A percentile compares a stretch with the other conserved stretches of the same genome.
Conservation (phyloP, 2,888 invertebrate genomes). For the Tubiluchus corallicola region DNA sequence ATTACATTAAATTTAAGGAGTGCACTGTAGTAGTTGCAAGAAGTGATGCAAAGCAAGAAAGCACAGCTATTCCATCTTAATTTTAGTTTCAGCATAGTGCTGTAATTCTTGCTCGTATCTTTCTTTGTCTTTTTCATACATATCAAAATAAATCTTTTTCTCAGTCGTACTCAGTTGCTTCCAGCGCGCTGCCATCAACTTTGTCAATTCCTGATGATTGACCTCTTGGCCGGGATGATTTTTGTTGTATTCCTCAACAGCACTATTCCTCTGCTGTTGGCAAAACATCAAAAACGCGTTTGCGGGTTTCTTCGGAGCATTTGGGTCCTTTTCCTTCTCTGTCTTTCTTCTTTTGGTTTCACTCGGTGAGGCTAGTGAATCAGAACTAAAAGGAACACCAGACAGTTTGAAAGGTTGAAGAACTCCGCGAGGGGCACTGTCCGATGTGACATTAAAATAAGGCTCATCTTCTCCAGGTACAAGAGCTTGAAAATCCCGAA, state of each 20-base stretch:
- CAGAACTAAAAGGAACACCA: too few relatives aligned
- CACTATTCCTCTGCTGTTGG: constrained; percentile 18
- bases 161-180: constrained; percentile 20
- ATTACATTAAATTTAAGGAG: too few relatives aligned
- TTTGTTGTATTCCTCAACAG: constrained; percentile 22
- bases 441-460: too few relatives aligned
- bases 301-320: constrained; percentile 21
- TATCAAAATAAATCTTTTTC: constrained; percentile 18
- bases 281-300: constrained; percentile 24
- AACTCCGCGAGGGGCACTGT: too few relatives aligned
- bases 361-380: constrained; percentile 1
- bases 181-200: constrained; percentile 21
- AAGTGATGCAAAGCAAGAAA: too few relatives aligned
- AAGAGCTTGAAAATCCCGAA: too few relatives aligned
- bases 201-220: constrained; percentile 21
- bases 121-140: background rate
- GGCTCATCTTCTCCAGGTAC: too few relatives aligned
- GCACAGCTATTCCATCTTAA: too few relatives aligned
- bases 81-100: constrained; percentile 13
- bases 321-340: constrained; percentile 15
- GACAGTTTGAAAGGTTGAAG: too few relatives aligned
- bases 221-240: constrained; percentile 22
- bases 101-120: constrained; percentile 16
- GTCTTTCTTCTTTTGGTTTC: background rate
- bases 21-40: too few relatives aligned